Evolutionary conservation across 2,113 vertebrate species (phyloP), one percentile per base, ranked within the genome.

Genomic region (Orthonyx spaldingii): DNA sequence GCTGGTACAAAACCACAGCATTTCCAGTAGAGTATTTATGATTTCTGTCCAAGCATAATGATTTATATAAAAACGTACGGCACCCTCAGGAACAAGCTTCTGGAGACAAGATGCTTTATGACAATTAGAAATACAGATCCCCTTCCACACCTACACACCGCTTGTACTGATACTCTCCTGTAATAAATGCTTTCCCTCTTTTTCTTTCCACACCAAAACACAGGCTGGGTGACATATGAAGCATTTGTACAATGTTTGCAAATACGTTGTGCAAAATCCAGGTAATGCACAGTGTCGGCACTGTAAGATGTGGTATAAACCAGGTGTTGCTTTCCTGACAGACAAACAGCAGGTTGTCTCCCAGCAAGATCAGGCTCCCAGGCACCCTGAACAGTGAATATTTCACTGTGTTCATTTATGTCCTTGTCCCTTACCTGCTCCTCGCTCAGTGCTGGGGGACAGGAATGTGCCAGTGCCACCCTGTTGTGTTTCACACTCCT

Each of bases 361-460:
- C 23, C 21, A 59, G 50, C 46, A 70, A 53, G 26, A 65, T 21
- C 12, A 49, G 53, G 13, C 27, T 81, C 28, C 35, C 64, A 64
- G 44, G 19, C 8, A 1, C 3, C 37, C 37, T 82, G n/a, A 28
- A 16, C 6, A 9, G 33, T n/a, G 52, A 47, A 33, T 52, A 9
- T 2, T 1, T 65, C 3, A 0, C 26, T 55, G 37, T 15, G 13
- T 7, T 90, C 5, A 7, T 23, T 69, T 77, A 33, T 33, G 12
- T 87, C 8, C n/a, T 56, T 20, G 41, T 57, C 27, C 18, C 28
- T 74, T 50, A 26, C 33, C n/a, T 74, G 16, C 16, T 77, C 13
- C 41, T 66, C 0, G 0, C 28, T 49, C n/a, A 52, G 9, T 0
- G 0, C 41, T 66, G 37, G 35, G 53, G 41, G 63, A 18, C 3